Evolutionary conservation across 2,113 vertebrate species (phyloP), one percentile per base, ranked within the genome.

Genomic region (Oncorhynchus kisutch): DNA sequence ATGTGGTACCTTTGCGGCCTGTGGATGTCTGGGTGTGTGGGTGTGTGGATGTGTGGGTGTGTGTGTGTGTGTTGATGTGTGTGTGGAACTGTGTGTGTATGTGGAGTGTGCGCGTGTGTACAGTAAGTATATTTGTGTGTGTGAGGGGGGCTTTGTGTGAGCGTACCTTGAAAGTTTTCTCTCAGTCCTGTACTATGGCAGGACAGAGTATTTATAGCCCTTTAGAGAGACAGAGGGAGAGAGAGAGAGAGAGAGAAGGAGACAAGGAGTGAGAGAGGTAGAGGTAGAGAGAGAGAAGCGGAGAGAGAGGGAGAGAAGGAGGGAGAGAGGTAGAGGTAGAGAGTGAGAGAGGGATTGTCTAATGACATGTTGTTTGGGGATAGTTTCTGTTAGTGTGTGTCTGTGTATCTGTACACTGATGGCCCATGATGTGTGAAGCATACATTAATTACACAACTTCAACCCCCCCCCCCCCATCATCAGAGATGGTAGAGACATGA

Each of bases 301-400:
- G 60, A 64, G 22, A 11, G 60, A 64, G 60, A 64, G 2, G 22
- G 16, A 62, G 59, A 18, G n/a, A 14, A 62, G 59, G 22, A 24
- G 4, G 60, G 83, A 82, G 78, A 65, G 72, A 80, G 66, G 67
- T 72, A 68, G 72, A 78, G 66, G 67, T 72, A 70, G 70, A 77
- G 78, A 73, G 78, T 75, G 71, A 82, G 74, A 77, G 18, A 75
- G 87, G 68, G 85, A 88, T 83, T 85, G 82, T 88, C 82, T 91
- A 91, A 91, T 90, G 87, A 80, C 88, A 92, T 74, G 79, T 85
- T 88, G 82, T 78, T 85, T 83, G 79, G 81, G 87, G 83, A 86
- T 86, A 84, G 86, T 89, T 82, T 81, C 74, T 74, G 54, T 76
- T 67, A 60, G 60, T 57, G 49, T 45, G 39, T 3, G 39, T 45